phyloP scores from a whole-genome alignment of 2,797 vertebrate genomes.

The Myotis daubentonii region DNA sequence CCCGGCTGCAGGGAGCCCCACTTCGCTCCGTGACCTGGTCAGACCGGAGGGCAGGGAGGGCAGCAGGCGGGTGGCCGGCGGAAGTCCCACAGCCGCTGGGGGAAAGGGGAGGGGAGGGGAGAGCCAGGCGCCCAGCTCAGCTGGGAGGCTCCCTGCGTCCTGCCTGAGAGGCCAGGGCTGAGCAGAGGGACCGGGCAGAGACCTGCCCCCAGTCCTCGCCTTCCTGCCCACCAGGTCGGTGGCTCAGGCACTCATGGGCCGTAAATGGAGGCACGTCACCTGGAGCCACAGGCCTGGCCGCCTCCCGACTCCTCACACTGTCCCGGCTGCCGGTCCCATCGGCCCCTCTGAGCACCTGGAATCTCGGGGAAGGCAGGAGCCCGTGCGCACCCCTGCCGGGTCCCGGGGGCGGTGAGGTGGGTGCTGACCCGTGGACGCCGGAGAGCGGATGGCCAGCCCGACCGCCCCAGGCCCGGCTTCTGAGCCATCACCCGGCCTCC shows the following conservation, averaged over 20 bases:
- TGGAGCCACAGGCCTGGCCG: neutral
- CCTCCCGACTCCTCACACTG: neutral
- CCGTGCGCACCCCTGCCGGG: accelerated
- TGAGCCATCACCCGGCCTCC: neutral
- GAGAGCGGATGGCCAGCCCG: accelerated
- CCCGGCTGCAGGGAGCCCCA: no score
- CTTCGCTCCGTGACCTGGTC: neutral
- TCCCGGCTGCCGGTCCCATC: neutral
- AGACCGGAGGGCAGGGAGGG: no score
- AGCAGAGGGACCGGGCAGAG: neutral
- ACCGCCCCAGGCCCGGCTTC: neutral
- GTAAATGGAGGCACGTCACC: neutral
- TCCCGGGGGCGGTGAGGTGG: accelerated
- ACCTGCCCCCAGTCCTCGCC: neutral
- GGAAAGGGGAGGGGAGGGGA: no score
- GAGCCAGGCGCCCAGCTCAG: accelerated
- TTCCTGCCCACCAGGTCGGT: neutral
- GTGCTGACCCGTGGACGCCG: neutral
- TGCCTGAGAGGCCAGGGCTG: no score
- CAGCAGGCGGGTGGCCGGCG: accelerated
- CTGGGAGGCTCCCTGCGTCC: neutral
- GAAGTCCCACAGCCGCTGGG: neutral
- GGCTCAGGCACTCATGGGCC: neutral
- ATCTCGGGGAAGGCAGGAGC: neutral
- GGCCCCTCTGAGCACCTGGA: no score